phyloP scores from a whole-genome alignment of 2,113 vertebrate species.

The Megaceryle maxima region DNA sequence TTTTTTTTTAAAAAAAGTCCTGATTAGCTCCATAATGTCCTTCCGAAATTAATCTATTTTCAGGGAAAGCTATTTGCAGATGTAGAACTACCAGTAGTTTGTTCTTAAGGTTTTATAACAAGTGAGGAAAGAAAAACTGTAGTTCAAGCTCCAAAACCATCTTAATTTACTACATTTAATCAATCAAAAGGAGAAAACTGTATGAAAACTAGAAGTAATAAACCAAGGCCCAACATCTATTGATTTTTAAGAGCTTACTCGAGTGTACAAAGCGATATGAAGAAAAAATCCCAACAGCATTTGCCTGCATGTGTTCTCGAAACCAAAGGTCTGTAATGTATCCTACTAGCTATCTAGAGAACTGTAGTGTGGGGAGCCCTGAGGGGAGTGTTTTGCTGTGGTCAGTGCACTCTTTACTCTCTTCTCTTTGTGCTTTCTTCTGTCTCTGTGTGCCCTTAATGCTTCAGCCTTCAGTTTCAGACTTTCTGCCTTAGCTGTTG shows the following conservation, averaged over 20 bases:
- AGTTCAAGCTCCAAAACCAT: background rate
- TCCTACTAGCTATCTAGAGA: background rate
- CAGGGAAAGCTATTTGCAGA: background rate
- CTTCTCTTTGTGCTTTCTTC: background rate
- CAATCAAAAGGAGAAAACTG: background rate
- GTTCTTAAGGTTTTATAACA: background rate
- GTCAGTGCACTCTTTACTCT: background rate
- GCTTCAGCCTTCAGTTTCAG: background rate
- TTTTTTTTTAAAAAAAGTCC: background rate
- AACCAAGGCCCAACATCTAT: background rate
- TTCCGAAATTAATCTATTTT: background rate
- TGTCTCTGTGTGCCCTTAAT: accelerated
- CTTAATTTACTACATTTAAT: background rate
- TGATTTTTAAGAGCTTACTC: background rate
- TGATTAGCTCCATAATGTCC: background rate
- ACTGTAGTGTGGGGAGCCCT: background rate
- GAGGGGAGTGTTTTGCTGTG: background rate
- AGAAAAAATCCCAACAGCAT: background rate
- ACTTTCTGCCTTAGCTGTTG: background rate
- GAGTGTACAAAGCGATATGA: background rate
- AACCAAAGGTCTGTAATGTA: background rate
- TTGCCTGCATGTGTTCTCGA: background rate
- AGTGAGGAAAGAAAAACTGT: background rate
- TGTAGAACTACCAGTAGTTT: background rate
- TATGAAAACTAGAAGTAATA: background rate